Conservation (phyloP, 2,888 invertebrate species). For the Tetanocera ferruginea region DNA sequence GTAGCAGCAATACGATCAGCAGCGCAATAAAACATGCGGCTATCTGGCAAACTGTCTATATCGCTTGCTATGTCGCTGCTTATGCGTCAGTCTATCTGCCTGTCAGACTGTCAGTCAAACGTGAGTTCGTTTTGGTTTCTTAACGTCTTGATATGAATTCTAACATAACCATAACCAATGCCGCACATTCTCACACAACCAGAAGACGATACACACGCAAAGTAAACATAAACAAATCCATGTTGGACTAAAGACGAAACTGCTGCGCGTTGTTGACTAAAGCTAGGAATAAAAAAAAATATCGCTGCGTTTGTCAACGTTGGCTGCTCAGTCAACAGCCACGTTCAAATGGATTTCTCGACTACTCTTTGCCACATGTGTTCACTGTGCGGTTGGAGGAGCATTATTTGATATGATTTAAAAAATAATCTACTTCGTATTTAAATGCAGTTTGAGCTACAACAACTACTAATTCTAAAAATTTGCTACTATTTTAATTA, state of each 20-base stretch:
- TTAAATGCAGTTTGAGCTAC: too few species aligned
- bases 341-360: neutral
- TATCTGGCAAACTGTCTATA: neutral
- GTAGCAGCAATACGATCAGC: neutral
- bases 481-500: too few species aligned
- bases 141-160: slow-evolving; percentile 36
- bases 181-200: slow-evolving; percentile 2
- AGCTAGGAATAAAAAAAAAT: neutral
- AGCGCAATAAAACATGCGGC: neutral
- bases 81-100: slow-evolving; percentile 8
- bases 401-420: neutral
- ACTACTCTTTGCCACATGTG: neutral
- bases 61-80: neutral
- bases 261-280: neutral
- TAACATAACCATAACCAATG: slow-evolving; percentile 29
- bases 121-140: neutral
- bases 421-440: too few species aligned
- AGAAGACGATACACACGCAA: neutral
- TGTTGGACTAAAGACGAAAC: neutral
- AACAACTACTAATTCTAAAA: too few species aligned
- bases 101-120: slow-evolving; percentile 22
- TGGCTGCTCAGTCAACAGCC: neutral
- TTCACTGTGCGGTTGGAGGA: neutral
- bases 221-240: slow-evolving; percentile 12
- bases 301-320: neutral